Base-by-base conservation (phyloP, 2,888 invertebrate genomes). In the Agonopterix subpropinquella region DNA sequence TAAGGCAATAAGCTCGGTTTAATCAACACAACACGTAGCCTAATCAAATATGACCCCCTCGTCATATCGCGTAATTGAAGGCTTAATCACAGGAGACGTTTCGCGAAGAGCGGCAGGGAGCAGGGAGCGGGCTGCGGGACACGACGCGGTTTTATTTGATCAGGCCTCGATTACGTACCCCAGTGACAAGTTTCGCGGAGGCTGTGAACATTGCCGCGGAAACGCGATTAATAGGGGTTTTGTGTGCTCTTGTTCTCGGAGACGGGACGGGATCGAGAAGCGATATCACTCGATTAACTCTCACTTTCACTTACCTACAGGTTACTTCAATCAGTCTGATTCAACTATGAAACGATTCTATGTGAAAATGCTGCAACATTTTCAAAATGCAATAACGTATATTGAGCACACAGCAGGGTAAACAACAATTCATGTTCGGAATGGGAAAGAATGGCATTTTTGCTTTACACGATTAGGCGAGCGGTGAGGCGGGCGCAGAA, bases 41-140 rank as follows among this genome's bases (percentile, higher is more conserved):
- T 88, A 85, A 86, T 86, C 86, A 86, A 87, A 88, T 85, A 87
- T 86, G 81, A 84, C 78, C 80, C 85, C 76, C 79, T 80, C 78
- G 80, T 80, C 80, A 83, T 83, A 84, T 80, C 74, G 77, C 69
- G 82, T 85, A 86, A 86, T 84, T 83, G 84, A 85, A 85, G 80
- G 77, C 78, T 84, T 84, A 85, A 85, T 85, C 82, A 85, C 74
- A 70, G 74, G 74, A 83, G 84, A 84, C 75, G 76, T 78, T 73
- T 68, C 72, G 67, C 70, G 74, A 70, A 66, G 68, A 59, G 65
- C 65, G 61, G 59, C 65, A 54, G 49, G 63, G 64, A 59, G 59
- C 65, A 54, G 49, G 63, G 64, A 59, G 64, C 59, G 65, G 54
- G 62, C 61, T 53, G 28, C 28, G 28, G 59, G 60, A 57, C 61